phyloP scores from a whole-genome alignment of 2,113 vertebrate species.

The Elanus axillaris region DNA sequence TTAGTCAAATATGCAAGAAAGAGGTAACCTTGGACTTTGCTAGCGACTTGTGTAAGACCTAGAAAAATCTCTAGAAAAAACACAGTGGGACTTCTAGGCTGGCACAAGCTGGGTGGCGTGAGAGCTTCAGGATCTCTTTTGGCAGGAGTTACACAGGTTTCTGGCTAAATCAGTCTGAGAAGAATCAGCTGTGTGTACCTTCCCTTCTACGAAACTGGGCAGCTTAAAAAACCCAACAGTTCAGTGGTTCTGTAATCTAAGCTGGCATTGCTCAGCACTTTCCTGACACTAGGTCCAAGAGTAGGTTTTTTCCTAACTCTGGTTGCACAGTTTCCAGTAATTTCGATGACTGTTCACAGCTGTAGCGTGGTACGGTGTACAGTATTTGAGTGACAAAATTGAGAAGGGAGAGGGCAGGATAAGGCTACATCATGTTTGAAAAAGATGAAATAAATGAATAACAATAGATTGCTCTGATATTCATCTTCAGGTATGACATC shows the following conservation, averaged over 20 bases:
- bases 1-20: neutral
- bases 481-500: neutral
- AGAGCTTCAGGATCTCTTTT: neutral
- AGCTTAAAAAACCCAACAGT: neutral
- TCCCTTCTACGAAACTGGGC: neutral
- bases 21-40: neutral
- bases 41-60: neutral
- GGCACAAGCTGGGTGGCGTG: neutral
- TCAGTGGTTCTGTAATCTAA: neutral
- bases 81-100: accelerated
- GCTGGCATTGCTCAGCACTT: neutral
- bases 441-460: neutral
- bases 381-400: neutral
- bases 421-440: neutral
- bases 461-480: neutral
- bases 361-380: neutral
- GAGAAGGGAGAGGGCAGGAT: neutral
- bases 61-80: neutral
- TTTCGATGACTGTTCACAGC: neutral
- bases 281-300: accelerated
- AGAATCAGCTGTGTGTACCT: neutral
- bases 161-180: neutral
- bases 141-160: neutral
- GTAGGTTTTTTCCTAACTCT: neutral
- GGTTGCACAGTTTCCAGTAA: neutral